Evolutionary conservation across 2,113 vertebrate species (phyloP).

Genomic region (Macroglossus sobrinus): DNA sequence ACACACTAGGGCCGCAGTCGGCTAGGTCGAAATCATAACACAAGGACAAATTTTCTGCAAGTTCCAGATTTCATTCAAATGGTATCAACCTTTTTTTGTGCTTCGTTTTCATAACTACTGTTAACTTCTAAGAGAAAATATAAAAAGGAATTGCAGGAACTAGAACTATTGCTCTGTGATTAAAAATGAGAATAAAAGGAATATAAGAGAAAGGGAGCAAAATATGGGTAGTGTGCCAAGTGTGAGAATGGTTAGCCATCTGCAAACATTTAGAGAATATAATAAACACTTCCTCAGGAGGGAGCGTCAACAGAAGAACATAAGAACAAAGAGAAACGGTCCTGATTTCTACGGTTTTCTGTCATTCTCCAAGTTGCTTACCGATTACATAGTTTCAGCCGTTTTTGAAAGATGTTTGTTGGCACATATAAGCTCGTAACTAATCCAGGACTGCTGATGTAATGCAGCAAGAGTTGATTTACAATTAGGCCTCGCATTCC

Average conservation of each 20-base stretch:
- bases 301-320: background rate
- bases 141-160: background rate
- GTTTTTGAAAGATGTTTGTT: constrained; percentile 54
- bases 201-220: background rate
- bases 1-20: background rate
- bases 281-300: background rate
- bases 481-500: constrained; percentile 43
- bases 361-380: constrained; percentile 46
- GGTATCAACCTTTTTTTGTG: background rate
- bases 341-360: constrained; percentile 14
- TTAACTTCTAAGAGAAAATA: background rate
- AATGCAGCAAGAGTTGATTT: constrained; percentile 34
- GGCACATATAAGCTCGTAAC: constrained; percentile 25
- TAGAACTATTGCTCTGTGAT: background rate
- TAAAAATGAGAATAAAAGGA: background rate
- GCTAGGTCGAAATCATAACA: background rate
- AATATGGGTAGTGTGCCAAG: background rate
- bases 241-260: background rate
- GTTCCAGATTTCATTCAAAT: constrained; percentile 26
- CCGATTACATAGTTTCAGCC: constrained; percentile 43
- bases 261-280: background rate
- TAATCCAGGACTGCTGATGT: constrained; percentile 44
- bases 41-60: constrained; percentile 23
- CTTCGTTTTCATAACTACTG: background rate
- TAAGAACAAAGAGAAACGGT: background rate